Evolutionary conservation across 2,888 invertebrate genomes (phyloP).

Genomic region (Ellobium chinense): DNA sequence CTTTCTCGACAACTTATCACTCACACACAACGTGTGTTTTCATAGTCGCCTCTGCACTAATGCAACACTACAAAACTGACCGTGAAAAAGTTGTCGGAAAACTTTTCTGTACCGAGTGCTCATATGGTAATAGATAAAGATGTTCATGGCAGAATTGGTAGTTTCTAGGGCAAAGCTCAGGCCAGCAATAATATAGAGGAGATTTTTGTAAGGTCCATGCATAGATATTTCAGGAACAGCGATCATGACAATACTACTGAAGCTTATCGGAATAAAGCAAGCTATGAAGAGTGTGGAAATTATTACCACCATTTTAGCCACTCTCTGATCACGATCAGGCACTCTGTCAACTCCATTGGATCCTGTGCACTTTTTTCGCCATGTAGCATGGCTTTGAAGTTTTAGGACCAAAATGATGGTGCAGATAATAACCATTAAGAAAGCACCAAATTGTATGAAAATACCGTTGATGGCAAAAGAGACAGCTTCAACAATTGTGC

Average conservation of each 20-base stretch:
- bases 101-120: background rate
- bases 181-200: background rate
- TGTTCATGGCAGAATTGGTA: slow-evolving; percentile 3
- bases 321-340: background rate
- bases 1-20: too few relatives aligned
- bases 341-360: background rate
- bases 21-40: too few relatives aligned
- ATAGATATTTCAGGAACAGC: background rate
- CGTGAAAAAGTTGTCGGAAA: too few relatives aligned
- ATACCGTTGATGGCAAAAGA: slow-evolving; percentile 10
- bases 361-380: background rate
- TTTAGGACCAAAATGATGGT: background rate
- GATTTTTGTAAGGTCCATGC: background rate
- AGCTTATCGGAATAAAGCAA: slow-evolving; percentile 3
- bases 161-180: background rate
- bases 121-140: slow-evolving; percentile 6
- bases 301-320: slow-evolving; percentile 18
- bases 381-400: background rate
- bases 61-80: too few relatives aligned
- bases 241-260: background rate
- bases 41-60: too few relatives aligned
- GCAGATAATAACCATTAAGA: background rate
- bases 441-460: background rate
- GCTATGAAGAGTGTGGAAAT: slow-evolving; percentile 19
- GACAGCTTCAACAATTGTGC: background rate